Evolutionary conservation across 2,113 vertebrate species (phyloP).

Genomic region (Nannospalax galili): DNA sequence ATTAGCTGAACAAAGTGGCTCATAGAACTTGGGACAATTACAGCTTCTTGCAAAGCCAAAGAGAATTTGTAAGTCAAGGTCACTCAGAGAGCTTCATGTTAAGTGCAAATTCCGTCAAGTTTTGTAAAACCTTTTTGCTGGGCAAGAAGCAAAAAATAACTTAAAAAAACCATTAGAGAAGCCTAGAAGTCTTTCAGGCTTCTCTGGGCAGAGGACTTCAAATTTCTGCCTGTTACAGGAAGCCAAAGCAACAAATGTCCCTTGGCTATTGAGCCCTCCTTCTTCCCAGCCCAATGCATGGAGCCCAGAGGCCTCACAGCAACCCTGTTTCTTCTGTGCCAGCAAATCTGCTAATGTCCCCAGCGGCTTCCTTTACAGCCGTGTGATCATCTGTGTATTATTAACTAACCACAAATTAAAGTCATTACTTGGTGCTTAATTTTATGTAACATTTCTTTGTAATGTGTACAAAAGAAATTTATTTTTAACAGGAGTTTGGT

Average conservation of each 20-base stretch:
- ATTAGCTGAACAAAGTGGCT: slow-evolving; percentile 23
- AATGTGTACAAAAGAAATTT: slow-evolving; percentile 80
- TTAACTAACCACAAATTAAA: slow-evolving; percentile 84
- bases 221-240: not conserved
- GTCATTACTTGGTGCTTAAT: slow-evolving; percentile 84
- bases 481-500: slow-evolving; percentile 82
- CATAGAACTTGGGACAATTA: slow-evolving; percentile 59
- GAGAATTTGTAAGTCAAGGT: slow-evolving; percentile 22
- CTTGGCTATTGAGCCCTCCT: not conserved
- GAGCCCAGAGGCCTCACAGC: not conserved
- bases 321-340: slow-evolving; percentile 38
- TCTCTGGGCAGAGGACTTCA: slow-evolving; percentile 56
- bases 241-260: not conserved
- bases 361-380: slow-evolving; percentile 74
- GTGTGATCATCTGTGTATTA: slow-evolving; percentile 80
- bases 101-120: slow-evolving; percentile 42
- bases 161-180: slow-evolving; percentile 3
- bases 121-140: slow-evolving; percentile 56
- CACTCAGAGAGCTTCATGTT: not conserved
- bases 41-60: slow-evolving; percentile 43
- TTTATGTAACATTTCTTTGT: slow-evolving; percentile 82
- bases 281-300: not conserved
- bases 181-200: slow-evolving; percentile 29
- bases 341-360: slow-evolving; percentile 72
- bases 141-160: slow-evolving; percentile 61